Percentiles rank a stretch among this genome's conserved stretches.
Evolutionary conservation across 2,113 vertebrate species (phyloP).

Genomic region (Corythoichthys haematopterus): DNA sequence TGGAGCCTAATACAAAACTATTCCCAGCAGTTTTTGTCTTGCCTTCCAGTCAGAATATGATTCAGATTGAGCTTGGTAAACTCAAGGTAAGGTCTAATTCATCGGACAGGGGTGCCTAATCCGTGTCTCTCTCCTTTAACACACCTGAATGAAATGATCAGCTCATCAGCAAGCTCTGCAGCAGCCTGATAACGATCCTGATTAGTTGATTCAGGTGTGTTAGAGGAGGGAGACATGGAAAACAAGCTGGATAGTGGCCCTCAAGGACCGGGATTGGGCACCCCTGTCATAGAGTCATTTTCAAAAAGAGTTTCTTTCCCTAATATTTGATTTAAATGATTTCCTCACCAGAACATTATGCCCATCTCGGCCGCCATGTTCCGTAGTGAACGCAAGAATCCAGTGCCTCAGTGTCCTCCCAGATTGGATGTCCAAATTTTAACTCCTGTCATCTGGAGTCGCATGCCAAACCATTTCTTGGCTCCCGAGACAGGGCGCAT

Average conservation of each 20-base stretch:
- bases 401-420: constrained; percentile 85
- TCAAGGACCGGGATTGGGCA: too few species aligned
- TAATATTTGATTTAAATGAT: background rate
- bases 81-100: constrained; percentile 76
- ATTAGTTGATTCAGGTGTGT: too few species aligned
- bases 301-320: background rate
- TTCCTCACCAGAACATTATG: constrained; percentile 84
- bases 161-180: too few species aligned
- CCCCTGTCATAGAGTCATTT: background rate
- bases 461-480: constrained; percentile 87
- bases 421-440: constrained; percentile 82
- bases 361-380: constrained; percentile 94
- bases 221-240: background rate
- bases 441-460: constrained; percentile 89
- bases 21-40: constrained; percentile 87
- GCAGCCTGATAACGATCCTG: too few species aligned
- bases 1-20: constrained; percentile 90
- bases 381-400: constrained; percentile 85
- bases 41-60: constrained; percentile 84
- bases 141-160: too few species aligned
- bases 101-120: too few species aligned
- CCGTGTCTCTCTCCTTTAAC: too few species aligned
- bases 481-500: constrained; percentile 70
- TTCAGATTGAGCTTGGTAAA: constrained; percentile 91
- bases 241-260: too few species aligned